Conservation (phyloP, 2,797 vertebrate genomes). For the Ispidina lecontei region DNA sequence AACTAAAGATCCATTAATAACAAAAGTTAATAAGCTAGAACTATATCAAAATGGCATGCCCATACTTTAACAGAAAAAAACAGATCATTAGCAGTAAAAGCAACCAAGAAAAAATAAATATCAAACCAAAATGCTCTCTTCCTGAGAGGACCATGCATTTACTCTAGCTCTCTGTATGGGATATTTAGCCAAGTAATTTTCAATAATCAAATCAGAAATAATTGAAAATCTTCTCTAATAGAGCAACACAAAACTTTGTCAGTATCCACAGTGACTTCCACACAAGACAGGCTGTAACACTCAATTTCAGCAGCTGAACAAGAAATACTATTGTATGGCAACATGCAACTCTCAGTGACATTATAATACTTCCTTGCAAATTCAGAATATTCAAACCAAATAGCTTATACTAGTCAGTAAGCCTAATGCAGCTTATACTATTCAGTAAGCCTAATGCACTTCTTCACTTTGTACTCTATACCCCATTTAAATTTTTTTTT, state of each 20-base stretch:
- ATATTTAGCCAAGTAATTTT: neutral
- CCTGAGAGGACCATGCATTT: neutral
- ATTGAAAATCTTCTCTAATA: neutral
- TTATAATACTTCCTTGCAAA: neutral
- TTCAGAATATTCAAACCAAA: neutral
- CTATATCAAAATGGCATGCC: neutral
- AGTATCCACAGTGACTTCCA: neutral
- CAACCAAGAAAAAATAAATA: neutral
- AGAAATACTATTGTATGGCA: neutral
- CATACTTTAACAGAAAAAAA: neutral
- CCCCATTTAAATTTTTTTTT: fast-evolving
- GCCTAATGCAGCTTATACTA: neutral
- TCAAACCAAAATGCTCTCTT: neutral
- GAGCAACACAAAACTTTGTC: neutral
- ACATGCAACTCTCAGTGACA: neutral
- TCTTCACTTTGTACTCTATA: neutral
- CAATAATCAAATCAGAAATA: neutral
- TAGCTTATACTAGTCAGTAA: neutral
- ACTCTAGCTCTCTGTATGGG: neutral
- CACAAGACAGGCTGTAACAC: neutral
- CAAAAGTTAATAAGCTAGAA: neutral
- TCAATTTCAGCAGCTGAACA: neutral
- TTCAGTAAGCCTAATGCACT: neutral
- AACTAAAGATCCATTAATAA: neutral
- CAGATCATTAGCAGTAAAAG: neutral